These are phyloP conservation scores for Sitodiplosis mosellana DNA, from an alignment of 1,140 invertebrate species.

Conservation along the genomic window DNA sequence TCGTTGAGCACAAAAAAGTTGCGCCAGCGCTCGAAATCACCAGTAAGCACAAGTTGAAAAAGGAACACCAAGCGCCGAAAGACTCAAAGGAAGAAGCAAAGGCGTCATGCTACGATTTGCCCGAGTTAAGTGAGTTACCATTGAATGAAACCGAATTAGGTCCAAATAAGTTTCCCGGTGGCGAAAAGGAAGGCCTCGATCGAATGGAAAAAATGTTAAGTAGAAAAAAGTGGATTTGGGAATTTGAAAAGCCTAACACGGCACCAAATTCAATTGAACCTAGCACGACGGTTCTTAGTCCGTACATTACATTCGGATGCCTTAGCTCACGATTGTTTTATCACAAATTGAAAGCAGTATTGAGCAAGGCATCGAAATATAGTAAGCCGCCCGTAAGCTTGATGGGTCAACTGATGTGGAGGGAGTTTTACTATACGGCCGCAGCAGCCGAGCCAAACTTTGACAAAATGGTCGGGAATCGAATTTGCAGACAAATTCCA, in stretches of 20 bases:
- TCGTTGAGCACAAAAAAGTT: conserved; percentile 36
- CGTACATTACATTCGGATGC: conserved; percentile 17
- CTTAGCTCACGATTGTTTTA: no score
- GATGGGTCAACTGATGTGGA: conserved; percentile 49
- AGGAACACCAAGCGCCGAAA: conserved; percentile 17
- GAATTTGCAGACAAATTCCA: conserved; percentile 49
- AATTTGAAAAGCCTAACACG: conserved; percentile 57
- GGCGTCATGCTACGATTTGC: conserved; percentile 32
- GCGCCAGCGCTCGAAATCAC: conserved; percentile 9
- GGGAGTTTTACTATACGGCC: conserved; percentile 58
- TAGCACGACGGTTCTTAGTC: conserved; percentile 33
- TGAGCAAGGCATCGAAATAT: no score
- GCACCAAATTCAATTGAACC: conserved; percentile 48
- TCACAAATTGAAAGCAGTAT: conserved; percentile 7
- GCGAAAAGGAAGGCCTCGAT: conserved; percentile 46
- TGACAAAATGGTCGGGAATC: conserved; percentile 50
- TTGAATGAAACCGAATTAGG: conserved; percentile 25
- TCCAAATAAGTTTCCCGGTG: conserved; percentile 37
- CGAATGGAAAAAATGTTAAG: conserved; percentile 37
- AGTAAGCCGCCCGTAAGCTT: conserved; percentile 27
- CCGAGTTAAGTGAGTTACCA: conserved; percentile 37
- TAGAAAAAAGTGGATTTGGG: conserved; percentile 46
- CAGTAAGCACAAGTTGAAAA: no score
- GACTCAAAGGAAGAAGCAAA: conserved; percentile 27
- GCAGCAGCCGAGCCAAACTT: conserved; percentile 50